Evolutionary conservation across 2,888 invertebrate genomes (phyloP).

Genomic region (Cataglyphis rosenhaueri): DNA sequence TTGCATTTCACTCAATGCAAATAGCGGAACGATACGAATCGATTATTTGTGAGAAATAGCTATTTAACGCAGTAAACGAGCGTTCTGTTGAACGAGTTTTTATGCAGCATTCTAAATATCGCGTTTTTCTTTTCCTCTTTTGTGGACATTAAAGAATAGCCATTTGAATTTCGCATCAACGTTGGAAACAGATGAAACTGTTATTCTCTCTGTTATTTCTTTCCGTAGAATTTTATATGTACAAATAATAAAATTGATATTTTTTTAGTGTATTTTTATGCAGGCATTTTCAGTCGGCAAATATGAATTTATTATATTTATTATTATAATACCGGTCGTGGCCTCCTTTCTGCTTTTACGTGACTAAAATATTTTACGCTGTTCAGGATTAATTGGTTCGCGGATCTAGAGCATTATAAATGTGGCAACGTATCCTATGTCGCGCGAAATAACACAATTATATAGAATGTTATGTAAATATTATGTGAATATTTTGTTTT

Average conservation of each 20-base stretch:
- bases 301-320: constrained; percentile 36
- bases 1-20: neutral
- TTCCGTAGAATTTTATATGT: neutral
- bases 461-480: neutral
- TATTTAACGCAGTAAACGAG: neutral
- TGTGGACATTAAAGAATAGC: constrained; percentile 5
- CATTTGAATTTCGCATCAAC: neutral
- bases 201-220: neutral
- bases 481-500: neutral
- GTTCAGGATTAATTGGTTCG: constrained; percentile 20
- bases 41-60: constrained; percentile 1
- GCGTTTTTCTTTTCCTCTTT: neutral
- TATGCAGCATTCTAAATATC: neutral
- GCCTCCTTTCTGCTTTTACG: constrained; percentile 4
- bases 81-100: neutral
- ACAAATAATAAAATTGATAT: constrained; percentile 13
- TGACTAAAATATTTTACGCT: constrained; percentile 29
- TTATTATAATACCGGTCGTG: constrained; percentile 11
- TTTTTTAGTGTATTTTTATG: neutral
- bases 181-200: neutral
- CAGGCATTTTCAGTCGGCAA: constrained; percentile 7
- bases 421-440: neutral
- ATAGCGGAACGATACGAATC: neutral
- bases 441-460: neutral
- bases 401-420: constrained; percentile 23